Percentiles rank a stretch among this genome's conserved stretches.
phyloP scores from a whole-genome alignment of 2,797 vertebrate species.

The Enteromius viviparus region DNA sequence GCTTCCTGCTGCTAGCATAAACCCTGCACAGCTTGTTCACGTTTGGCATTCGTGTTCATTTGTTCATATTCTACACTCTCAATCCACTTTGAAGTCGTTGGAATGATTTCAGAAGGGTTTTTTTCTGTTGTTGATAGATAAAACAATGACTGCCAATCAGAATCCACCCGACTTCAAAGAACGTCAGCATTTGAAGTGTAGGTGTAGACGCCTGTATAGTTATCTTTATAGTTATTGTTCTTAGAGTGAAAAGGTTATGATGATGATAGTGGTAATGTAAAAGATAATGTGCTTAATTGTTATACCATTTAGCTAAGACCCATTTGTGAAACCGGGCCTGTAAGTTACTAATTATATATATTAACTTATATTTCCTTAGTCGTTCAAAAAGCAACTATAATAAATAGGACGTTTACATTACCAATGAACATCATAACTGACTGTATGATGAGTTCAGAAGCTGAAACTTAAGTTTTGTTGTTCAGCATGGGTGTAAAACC shows the following conservation, averaged over 20 bases:
- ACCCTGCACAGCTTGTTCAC: not conserved
- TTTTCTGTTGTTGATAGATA: not conserved
- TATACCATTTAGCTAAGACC: not conserved
- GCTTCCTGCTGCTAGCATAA: conserved; percentile 5
- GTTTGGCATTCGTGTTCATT: not conserved
- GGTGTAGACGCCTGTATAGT: not conserved
- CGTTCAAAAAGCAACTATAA: too few species aligned
- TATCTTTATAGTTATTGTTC: not conserved
- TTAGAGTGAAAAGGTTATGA: not conserved
- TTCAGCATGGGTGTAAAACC: too few species aligned
- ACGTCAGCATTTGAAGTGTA: not conserved
- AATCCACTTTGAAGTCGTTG: not conserved
- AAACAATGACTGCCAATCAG: not conserved
- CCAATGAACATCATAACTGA: too few species aligned
- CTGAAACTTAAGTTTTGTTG: too few species aligned
- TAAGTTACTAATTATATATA: too few species aligned
- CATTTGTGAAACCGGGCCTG: too few species aligned
- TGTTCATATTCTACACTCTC: conserved; percentile 55
- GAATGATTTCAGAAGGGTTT: not conserved
- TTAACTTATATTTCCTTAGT: too few species aligned
- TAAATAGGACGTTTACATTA: too few species aligned
- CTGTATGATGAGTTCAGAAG: too few species aligned
- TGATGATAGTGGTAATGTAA: not conserved
- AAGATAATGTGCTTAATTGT: not conserved
- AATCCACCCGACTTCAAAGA: not conserved